phyloP scores from a whole-genome alignment of 2,888 invertebrate species.

The Melitaea athalia region DNA sequence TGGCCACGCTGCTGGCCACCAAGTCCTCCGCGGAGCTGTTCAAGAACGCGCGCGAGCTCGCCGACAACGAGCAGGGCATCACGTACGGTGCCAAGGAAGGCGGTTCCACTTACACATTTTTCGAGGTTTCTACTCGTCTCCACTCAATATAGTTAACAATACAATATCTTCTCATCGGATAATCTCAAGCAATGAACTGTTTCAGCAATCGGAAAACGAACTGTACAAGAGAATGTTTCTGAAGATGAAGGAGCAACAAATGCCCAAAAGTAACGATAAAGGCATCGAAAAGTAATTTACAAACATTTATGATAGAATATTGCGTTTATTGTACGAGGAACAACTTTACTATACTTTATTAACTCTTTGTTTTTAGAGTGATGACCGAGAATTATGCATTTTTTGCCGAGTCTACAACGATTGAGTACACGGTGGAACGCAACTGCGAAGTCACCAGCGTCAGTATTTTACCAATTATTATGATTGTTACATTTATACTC shows the following conservation, averaged over 20 bases:
- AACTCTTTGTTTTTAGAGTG: conserved; percentile 40
- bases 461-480: conserved; percentile 15
- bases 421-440: conserved; percentile 91
- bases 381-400: conserved; percentile 86
- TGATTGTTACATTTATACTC: no score
- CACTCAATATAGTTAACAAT: neutral
- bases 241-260: conserved; percentile 85
- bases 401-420: conserved; percentile 94
- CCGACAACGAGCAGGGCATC: conserved; percentile 88
- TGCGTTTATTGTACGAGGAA: neutral
- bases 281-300: conserved; percentile 81
- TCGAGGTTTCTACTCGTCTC: conserved; percentile 83
- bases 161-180: neutral
- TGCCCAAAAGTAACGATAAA: conserved; percentile 81
- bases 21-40: conserved; percentile 87
- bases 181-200: conserved; percentile 17
- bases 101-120: conserved; percentile 95
- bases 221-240: conserved; percentile 89
- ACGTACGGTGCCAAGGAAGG: conserved; percentile 91
- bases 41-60: conserved; percentile 90
- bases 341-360: neutral
- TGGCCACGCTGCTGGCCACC: conserved; percentile 93
- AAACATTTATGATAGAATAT: neutral
- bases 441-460: conserved; percentile 88
- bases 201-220: conserved; percentile 87